These are phyloP conservation scores for Dolichallabes microphthalmus DNA, from an alignment of 2,113 vertebrate species.

Conservation along the genomic window DNA sequence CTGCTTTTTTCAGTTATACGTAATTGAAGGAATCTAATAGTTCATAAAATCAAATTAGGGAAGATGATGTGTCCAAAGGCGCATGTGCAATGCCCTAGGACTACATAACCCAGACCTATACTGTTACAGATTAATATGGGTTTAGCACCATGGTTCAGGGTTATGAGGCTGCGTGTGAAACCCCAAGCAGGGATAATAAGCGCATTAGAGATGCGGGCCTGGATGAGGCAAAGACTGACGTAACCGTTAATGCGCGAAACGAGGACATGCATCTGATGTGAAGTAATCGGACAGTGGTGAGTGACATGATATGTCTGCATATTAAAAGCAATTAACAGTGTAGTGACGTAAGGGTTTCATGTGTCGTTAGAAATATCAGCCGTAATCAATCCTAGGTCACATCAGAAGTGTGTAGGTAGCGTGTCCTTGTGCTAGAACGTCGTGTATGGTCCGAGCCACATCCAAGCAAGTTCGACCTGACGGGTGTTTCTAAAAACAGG, in stretches of 20 bases:
- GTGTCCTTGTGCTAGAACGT: slow-evolving; percentile 61
- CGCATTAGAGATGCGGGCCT: slow-evolving; percentile 58
- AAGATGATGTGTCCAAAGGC: slow-evolving; percentile 43
- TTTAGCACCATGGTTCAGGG: slow-evolving; percentile 50
- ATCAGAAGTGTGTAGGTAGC: slow-evolving; percentile 45
- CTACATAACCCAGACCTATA: slow-evolving; percentile 47
- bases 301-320: slow-evolving; percentile 55
- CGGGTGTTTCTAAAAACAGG: neutral
- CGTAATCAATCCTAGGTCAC: slow-evolving; percentile 65
- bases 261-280: slow-evolving; percentile 69
- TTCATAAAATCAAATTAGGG: slow-evolving; percentile 54
- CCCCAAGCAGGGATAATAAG: slow-evolving; percentile 60
- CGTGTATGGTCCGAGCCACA: slow-evolving; percentile 30
- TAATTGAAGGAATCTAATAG: slow-evolving; percentile 67
- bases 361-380: slow-evolving; percentile 66
- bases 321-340: slow-evolving; percentile 71
- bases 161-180: slow-evolving; percentile 43
- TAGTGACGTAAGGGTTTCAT: slow-evolving; percentile 73
- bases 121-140: slow-evolving; percentile 60
- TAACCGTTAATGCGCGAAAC: slow-evolving; percentile 67
- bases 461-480: neutral
- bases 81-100: slow-evolving; percentile 35
- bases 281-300: slow-evolving; percentile 66
- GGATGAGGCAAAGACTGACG: slow-evolving; percentile 64
- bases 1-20: slow-evolving; percentile 65